Evolutionary conservation across 2,888 invertebrate species (phyloP), one percentile per base, ranked within the genome.

Genomic region (Chymomyza caudatula): DNA sequence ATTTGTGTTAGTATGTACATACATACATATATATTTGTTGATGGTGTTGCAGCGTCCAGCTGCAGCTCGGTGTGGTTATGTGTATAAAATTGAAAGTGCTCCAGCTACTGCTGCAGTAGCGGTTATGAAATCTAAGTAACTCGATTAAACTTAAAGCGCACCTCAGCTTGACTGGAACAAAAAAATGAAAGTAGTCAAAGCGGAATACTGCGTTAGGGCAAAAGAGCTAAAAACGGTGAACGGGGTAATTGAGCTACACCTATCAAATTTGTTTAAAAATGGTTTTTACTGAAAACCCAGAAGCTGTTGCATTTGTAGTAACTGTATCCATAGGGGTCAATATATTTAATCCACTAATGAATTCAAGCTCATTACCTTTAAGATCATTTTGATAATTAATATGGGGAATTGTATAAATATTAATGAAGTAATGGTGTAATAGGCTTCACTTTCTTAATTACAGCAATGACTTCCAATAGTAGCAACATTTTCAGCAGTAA

Each of bases 391-490:
- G n/a, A n/a, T n/a, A n/a, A n/a, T n/a, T n/a, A n/a, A n/a, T n/a
- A n/a, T n/a, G n/a, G n/a, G n/a, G n/a, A n/a, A n/a, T n/a, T n/a
- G n/a, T n/a, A n/a, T n/a, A n/a, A n/a, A n/a, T n/a, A n/a, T n/a
- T n/a, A n/a, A n/a, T n/a, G n/a, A n/a, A n/a, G n/a, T n/a, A n/a
- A n/a, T n/a, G n/a, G n/a, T n/a, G n/a, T n/a, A n/a, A n/a, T n/a
- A n/a, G n/a, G n/a, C n/a, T n/a, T 62, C 60, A 65, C 29, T 66
- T 19, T 67, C n/a, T 69, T 71, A 63, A 56, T 86, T 86, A 56
- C 78, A 88, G 87, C 88, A 86, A 89, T 89, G 89, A 87, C 89
- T 88, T 89, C 88, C 88, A 88, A 75, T 76, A 87, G 80, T 81
- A 84, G 74, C 22, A 4, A 4, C 23, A 20, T 20, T 23, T 15